phyloP scores from a whole-genome alignment of 2,113 vertebrate genomes.

The Eudyptes chrysolophus region DNA sequence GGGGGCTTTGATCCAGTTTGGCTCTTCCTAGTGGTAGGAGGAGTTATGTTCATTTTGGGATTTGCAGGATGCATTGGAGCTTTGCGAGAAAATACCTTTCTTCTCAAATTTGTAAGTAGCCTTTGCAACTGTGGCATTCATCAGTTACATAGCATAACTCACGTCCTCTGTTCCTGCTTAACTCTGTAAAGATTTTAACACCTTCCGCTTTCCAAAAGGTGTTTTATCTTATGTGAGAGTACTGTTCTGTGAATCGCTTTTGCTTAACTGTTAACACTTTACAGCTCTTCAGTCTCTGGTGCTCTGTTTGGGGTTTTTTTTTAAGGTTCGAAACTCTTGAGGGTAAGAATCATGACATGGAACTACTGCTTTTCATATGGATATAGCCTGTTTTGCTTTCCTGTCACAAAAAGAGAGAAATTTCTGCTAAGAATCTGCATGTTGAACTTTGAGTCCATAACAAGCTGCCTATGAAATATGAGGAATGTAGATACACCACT shows the following conservation, averaged over 20 bases:
- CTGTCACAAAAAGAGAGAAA: not conserved
- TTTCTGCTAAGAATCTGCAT: not conserved
- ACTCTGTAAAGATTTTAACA: not conserved
- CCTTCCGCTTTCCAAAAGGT: not conserved
- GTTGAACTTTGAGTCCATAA: not conserved
- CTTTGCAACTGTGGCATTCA: not conserved
- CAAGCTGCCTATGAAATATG: not conserved
- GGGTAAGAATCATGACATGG: not conserved
- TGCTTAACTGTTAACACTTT: not conserved
- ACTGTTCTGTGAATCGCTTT: not conserved
- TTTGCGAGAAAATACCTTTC: slow-evolving; percentile 93
- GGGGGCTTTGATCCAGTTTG: slow-evolving; percentile 97
- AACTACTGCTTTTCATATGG: not conserved
- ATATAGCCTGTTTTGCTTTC: not conserved
- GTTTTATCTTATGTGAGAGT: not conserved
- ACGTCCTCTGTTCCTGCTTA: not conserved
- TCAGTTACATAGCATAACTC: not conserved
- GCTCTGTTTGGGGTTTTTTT: not conserved
- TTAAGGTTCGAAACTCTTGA: not conserved
- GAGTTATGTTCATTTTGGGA: slow-evolving; percentile 97
- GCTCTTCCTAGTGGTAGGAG: slow-evolving; percentile 96
- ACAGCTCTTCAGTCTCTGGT: not conserved
- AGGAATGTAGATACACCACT: not conserved
- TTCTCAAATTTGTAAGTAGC: slow-evolving; percentile 95
- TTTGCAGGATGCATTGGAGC: slow-evolving; percentile 98